These are phyloP conservation scores for Eristalinus sepulchralis DNA, from an alignment of 2,888 invertebrate genomes.

Conservation along the genomic window DNA sequence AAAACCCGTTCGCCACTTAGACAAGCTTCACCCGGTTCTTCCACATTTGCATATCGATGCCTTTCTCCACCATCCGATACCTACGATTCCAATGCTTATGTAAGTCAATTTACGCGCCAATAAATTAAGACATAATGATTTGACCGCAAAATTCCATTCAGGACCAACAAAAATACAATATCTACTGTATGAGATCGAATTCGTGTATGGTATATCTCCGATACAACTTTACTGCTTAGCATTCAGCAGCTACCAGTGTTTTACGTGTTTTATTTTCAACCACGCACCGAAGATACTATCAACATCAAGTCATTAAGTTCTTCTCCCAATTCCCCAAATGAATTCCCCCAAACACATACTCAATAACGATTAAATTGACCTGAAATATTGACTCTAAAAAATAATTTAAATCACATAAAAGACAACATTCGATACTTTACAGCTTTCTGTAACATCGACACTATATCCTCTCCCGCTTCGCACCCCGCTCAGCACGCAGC, in stretches of 20 bases:
- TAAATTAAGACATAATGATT: conserved; percentile 54
- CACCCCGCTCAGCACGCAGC: not conserved
- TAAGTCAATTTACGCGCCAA: conserved; percentile 40
- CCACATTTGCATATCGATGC: conserved; percentile 30
- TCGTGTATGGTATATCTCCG: conserved; percentile 42
- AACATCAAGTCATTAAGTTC: conserved; percentile 61
- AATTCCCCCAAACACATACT: conserved; percentile 53
- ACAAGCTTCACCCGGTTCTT: conserved; percentile 13
- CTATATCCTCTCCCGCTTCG: not conserved
- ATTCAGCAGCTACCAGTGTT: conserved; percentile 68
- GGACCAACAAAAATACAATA: conserved; percentile 3
- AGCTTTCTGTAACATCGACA: conserved; percentile 48
- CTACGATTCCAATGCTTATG: conserved; percentile 34
- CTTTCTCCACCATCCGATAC: conserved; percentile 16
- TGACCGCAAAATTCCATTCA: conserved; percentile 46
- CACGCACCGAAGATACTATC: conserved; percentile 43
- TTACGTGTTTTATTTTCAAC: conserved; percentile 51
- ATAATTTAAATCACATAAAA: conserved; percentile 69
- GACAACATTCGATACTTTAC: conserved; percentile 62
- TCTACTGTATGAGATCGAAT: conserved; percentile 23
- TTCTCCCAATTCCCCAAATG: conserved; percentile 21
- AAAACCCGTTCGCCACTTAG: conserved; percentile 9
- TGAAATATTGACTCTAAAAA: conserved; percentile 69
- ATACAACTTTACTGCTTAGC: conserved; percentile 34
- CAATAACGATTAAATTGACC: conserved; percentile 67